These are phyloP conservation scores for Conus canariensis DNA, from an alignment of 2,888 invertebrate species.

Conservation along the genomic window DNA sequence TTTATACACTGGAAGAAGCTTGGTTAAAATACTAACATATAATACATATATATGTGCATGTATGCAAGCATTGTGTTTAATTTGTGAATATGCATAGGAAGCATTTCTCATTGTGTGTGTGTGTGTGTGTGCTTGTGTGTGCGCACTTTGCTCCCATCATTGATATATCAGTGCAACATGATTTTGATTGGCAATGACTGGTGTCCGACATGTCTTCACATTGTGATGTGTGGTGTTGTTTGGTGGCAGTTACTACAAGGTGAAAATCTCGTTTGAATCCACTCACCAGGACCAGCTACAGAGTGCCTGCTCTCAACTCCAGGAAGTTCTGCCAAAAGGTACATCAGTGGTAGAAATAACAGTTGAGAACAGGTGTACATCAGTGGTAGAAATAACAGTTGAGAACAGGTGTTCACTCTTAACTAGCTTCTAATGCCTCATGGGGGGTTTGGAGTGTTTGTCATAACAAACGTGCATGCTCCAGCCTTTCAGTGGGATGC, in stretches of 20 bases:
- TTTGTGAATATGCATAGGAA: not conserved
- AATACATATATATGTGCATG: not conserved
- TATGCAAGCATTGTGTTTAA: not conserved
- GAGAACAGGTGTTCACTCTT: too few relatives aligned
- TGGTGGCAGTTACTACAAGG: constrained; percentile 80
- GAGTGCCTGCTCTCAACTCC: constrained; percentile 77
- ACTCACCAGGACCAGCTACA: constrained; percentile 75
- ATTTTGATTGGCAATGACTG: too few relatives aligned
- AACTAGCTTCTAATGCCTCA: too few relatives aligned
- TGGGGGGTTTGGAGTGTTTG: too few relatives aligned
- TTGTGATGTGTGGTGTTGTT: not conserved
- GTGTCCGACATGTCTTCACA: not conserved
- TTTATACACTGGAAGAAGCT: too few relatives aligned
- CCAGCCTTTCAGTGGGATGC: too few relatives aligned
- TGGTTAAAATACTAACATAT: too few relatives aligned
- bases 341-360: not conserved
- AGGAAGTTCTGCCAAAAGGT: constrained; percentile 75
- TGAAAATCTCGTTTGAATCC: constrained; percentile 81
- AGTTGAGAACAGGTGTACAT: too few relatives aligned
- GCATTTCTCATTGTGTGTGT: not conserved
- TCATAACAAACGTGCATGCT: too few relatives aligned
- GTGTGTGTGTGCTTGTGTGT: not conserved
- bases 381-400: too few relatives aligned
- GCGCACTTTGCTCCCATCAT: not conserved
- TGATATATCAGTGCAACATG: too few relatives aligned